These are phyloP conservation scores for Agapostemon virescens DNA, from an alignment of 2,888 invertebrate genomes.

Conservation along the genomic window DNA sequence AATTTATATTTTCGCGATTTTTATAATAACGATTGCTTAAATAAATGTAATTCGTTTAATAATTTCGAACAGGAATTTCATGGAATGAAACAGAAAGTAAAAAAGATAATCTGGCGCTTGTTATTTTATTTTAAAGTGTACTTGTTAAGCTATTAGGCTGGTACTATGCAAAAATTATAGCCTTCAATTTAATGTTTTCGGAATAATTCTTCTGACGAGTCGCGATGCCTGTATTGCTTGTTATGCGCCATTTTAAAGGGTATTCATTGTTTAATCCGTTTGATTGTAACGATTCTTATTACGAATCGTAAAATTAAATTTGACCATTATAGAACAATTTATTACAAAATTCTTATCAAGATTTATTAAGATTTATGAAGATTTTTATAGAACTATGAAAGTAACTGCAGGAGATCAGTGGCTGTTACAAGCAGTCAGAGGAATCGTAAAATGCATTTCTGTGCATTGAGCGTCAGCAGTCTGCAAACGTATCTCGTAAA, in stretches of 20 bases:
- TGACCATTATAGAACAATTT: not conserved
- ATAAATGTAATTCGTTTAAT: not conserved
- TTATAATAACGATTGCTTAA: too few relatives aligned
- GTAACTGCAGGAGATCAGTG: not conserved
- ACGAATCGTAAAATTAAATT: not conserved
- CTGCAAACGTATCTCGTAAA: not conserved
- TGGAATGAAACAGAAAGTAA: not conserved
- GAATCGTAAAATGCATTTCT: not conserved
- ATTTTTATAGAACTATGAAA: slow-evolving; percentile 5
- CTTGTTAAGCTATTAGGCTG: not conserved
- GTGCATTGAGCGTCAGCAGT: not conserved
- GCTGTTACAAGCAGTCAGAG: not conserved
- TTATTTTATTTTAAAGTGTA: not conserved
- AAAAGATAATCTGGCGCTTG: too few relatives aligned
- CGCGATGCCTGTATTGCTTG: not conserved
- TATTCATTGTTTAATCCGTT: slow-evolving; percentile 1
- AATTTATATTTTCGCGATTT: too few relatives aligned
- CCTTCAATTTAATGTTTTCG: not conserved
- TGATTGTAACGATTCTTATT: not conserved
- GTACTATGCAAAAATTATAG: not conserved
- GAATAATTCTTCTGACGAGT: not conserved
- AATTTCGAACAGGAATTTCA: not conserved
- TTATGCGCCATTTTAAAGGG: not conserved
- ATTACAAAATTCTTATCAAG: not conserved
- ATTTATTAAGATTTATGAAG: not conserved